phyloP scores from a whole-genome alignment of 1,140 invertebrate species.

The Aphis gossypii region DNA sequence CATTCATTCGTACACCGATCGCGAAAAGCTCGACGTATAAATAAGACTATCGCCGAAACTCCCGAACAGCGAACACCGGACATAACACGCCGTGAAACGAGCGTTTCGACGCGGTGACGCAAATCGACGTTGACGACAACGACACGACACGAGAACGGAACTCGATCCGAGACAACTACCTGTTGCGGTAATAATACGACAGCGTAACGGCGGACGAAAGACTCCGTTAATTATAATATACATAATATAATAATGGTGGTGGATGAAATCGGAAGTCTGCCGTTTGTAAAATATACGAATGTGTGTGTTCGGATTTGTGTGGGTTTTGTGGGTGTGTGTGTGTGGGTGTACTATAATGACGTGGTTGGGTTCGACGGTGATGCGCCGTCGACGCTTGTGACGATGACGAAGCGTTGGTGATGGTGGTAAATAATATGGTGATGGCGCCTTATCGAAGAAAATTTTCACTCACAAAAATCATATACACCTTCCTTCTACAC shows the following conservation, averaged over 20 bases:
- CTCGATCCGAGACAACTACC: not conserved
- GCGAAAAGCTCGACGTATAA: not conserved
- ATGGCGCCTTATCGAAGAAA: not conserved
- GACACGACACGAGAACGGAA: not conserved
- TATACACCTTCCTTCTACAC: not conserved
- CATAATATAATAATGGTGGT: not conserved
- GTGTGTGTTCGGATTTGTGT: too few relatives aligned
- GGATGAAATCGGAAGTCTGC: not conserved
- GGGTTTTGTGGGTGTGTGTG: too few relatives aligned
- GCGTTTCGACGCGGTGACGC: not conserved
- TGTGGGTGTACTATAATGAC: not conserved
- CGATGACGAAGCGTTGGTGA: not conserved
- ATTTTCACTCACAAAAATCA: not conserved
- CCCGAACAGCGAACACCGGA: not conserved
- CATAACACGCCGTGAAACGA: not conserved
- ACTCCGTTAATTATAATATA: not conserved
- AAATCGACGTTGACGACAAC: not conserved
- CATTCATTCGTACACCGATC: not conserved
- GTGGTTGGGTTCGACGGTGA: not conserved
- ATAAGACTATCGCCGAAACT: not conserved
- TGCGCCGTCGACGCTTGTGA: not conserved
- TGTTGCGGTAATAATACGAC: slow-evolving; percentile 1
- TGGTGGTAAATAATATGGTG: not conserved
- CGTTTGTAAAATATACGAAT: not conserved
- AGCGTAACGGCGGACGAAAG: not conserved